These are phyloP conservation scores for Anorthoa munda DNA, from an alignment of 2,888 invertebrate genomes.

Conservation along the genomic window DNA sequence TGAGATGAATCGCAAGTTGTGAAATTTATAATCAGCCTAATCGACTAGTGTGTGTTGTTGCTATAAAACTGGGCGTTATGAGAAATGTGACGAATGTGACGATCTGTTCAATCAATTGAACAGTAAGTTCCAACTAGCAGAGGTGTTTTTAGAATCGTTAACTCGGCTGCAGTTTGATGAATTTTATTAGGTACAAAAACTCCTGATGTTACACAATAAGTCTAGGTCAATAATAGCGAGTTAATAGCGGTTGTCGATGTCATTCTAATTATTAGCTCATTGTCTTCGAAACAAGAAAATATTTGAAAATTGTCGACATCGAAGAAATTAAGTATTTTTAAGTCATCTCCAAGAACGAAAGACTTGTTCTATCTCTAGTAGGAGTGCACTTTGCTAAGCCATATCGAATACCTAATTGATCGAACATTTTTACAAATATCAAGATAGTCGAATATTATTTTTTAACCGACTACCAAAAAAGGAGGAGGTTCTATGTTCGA, in stretches of 20 bases:
- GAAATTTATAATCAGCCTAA: constrained; percentile 29
- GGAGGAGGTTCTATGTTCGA: no score
- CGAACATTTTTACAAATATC: not conserved
- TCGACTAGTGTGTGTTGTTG: constrained; percentile 4
- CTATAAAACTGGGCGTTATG: constrained; percentile 13
- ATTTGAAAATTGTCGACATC: not conserved
- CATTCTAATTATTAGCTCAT: not conserved
- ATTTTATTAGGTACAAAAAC: not conserved
- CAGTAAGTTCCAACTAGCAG: not conserved
- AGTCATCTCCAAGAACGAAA: not conserved
- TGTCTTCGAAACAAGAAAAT: not conserved
- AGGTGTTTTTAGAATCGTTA: not conserved
- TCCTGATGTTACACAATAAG: constrained; percentile 21
- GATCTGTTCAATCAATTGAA: not conserved
- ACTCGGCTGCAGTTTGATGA: not conserved
- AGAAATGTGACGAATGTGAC: constrained; percentile 15
- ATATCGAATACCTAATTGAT: not conserved
- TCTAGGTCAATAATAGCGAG: constrained; percentile 36
- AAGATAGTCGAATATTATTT: no score
- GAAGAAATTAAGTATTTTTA: constrained; percentile 16
- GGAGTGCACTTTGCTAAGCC: not conserved
- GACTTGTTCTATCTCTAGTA: not conserved
- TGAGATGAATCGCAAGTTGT: constrained; percentile 40
- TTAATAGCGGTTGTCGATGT: constrained; percentile 30
- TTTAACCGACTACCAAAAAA: no score